Base-by-base conservation (phyloP, 2,113 vertebrate genomes). In the Zapornia atra region DNA sequence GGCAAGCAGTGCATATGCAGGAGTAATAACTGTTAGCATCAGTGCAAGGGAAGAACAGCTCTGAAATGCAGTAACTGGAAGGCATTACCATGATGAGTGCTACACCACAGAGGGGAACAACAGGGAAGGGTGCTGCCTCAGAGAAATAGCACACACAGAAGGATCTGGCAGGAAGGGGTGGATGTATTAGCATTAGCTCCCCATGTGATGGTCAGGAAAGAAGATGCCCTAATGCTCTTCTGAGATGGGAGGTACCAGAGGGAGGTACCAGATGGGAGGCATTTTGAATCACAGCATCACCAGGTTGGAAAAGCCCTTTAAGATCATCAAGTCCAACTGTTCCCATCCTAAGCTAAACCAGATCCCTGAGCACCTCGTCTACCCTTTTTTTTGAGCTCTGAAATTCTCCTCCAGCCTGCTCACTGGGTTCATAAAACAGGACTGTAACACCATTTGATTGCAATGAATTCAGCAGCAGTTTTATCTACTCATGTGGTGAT, bases 11-110 rank as follows among this genome's bases (percentile, higher is more conserved):
- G 25, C 5, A 15, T 42, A 46, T 25, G 34, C 19, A 33, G 57
- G 36, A 11, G 34, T 28, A 48, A 2, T 0, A n/a, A 68, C 18
- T 2, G 1, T 17, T 9, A 33, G 16, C 38, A 78, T 13, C 53
- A 24, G 11, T 38, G 8, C 2, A 3, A 17, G 50, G 28, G 60
- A 44, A 69, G 60, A 29, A 20, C 34, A 7, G 38, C 22, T 34
- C 11, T 22, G 60, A 48, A 46, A 60, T 3, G 0, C 1, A 10
- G 22, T 2, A 20, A 25, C 36, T 12, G 15, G 48, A 38, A 65
- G 17, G 26, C 15, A 57, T 12, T 15, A 53, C 2, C 34, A 18
- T 0, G 13, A 17, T 11, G 57, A 48, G 9, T 4, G 31, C 19
- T 29, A 15, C 5, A 12, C 44, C 34, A 7, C 0, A 9, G 26